Base-by-base conservation (phyloP, 2,797 vertebrate species). In the Phataginus tetradactyla region DNA sequence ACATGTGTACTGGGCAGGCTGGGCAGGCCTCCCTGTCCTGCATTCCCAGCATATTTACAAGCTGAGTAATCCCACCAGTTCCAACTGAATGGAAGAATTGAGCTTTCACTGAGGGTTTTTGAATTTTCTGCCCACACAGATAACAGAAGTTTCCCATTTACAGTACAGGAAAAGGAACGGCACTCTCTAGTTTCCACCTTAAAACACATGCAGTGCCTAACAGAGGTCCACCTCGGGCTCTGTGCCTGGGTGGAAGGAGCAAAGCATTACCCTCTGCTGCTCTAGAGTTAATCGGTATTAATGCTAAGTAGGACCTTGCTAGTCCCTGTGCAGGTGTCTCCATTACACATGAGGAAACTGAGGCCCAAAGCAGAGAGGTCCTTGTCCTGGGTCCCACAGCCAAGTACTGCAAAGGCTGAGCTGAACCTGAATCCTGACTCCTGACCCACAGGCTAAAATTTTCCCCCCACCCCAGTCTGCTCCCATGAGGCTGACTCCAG, bases 1-100 rank as follows among this genome's bases (percentile, higher is more conserved):
- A 39, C 17, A 7, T 27, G 17, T 63, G 53, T 5, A 0, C 71
- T 15, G 14, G 45, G 75, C 51, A n/a, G 68, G 86, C 89, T 25
- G 20, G 21, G 53, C 32, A 27, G 15, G 63, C 92, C 59, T 45
- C 87, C 84, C 17, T 49, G 17, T 37, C 69, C n/a, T 32, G 49
- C 87, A 94, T 97, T 96, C 95, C 90, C 53, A 45, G 81, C 72
- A 91, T 96, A 49, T 45, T 96, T 95, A 71, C 86, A 89, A 92
- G 77, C 90, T 96, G 95, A 97, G 90, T 95, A 83, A 95, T 94
- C 78, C 75, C 4, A 39, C 69, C 90, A 86, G 29, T 39, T 84
- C 64, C 83, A 45, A 74, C 86, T 77, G 27, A 91, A 64, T 88
- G 92, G 74, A 96, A 97, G 79, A 90, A 96, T 17, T 89, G 92